Base-by-base conservation (phyloP, 2,888 invertebrate species). In the Malthinus seriepunctatus region DNA sequence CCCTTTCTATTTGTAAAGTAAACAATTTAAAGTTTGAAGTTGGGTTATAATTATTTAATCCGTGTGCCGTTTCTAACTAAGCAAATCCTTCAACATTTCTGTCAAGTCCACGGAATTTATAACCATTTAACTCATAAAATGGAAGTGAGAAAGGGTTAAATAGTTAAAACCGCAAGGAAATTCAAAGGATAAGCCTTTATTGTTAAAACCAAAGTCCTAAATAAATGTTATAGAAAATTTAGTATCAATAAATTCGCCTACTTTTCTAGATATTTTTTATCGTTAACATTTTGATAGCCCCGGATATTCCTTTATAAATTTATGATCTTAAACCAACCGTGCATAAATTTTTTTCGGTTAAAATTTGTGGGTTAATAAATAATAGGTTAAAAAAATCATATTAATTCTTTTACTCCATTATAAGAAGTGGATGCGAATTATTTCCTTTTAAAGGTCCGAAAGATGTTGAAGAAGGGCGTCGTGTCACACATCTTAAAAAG, bases 251-350 rank as follows among this genome's bases (percentile, higher is more conserved):
- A 54, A 54, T 54, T 35, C 54, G 32, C 54, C 54, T 32, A 32
- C 33, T 32, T 33, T 33, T 35, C 32, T 23, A 31, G 44, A 33
- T 37, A 48, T 54, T 54, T 54, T 54, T 54, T 54, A 33, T 39
- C 23, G 38, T 47, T 37, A 45, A 44, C 23, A 32, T 32, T 37
- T 53, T 54, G 48, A 54, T 48, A 47, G 23, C 54, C 54, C 15
- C 15, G 48, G 47, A 54, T 54, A 48, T 54, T 47, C 48, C 54
- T 35, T 34, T 48, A 54, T 54, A 54, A 54, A 54, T 54, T 48
- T 48, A 15, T 15, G 53, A 38, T 53, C 46, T 46, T 45, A 53
- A 53, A 35, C 39, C 39, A 42, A 38, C 48, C 48, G 48, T 54
- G 47, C 54, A 54, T 54, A 54, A 54, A 54, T 53, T 47, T 37